phyloP scores from a whole-genome alignment of 2,797 vertebrate species.

The Myiothlypis chrysogaster region DNA sequence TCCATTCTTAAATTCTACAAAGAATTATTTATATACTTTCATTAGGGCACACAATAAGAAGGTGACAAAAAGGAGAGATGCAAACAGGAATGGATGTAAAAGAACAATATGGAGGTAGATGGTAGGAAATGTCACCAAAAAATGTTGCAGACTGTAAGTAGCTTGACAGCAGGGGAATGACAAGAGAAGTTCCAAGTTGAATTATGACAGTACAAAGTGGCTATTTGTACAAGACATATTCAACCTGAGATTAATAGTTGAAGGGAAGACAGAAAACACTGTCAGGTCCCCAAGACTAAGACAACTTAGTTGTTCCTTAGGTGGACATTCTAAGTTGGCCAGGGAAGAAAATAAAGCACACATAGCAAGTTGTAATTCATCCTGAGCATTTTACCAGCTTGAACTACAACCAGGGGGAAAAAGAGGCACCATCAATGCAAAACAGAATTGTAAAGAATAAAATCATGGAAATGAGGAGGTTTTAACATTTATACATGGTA shows the following conservation, averaged over 20 bases:
- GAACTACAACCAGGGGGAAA: rapidly evolving
- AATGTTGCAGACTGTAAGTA: neutral
- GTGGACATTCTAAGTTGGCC: neutral
- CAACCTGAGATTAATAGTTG: neutral
- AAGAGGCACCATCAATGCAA: neutral
- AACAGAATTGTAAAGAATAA: neutral
- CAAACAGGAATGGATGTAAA: neutral
- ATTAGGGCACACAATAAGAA: neutral
- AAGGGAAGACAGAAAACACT: neutral
- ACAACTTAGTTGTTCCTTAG: neutral
- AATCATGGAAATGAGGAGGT: neutral
- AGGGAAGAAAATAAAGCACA: neutral
- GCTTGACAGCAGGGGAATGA: neutral
- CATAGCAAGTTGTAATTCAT: neutral
- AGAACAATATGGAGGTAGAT: neutral
- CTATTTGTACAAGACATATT: neutral
- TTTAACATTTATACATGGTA: neutral
- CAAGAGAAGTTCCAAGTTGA: neutral
- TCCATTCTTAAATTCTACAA: neutral
- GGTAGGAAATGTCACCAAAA: neutral
- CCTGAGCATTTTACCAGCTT: neutral
- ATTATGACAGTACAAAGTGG: neutral
- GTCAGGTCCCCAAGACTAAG: neutral
- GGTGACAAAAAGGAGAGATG: neutral
- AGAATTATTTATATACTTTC: neutral